Evolutionary conservation across 2,113 vertebrate genomes (phyloP), one percentile per base, ranked within the genome.

Genomic region (Sakesphorus luctuosus): DNA sequence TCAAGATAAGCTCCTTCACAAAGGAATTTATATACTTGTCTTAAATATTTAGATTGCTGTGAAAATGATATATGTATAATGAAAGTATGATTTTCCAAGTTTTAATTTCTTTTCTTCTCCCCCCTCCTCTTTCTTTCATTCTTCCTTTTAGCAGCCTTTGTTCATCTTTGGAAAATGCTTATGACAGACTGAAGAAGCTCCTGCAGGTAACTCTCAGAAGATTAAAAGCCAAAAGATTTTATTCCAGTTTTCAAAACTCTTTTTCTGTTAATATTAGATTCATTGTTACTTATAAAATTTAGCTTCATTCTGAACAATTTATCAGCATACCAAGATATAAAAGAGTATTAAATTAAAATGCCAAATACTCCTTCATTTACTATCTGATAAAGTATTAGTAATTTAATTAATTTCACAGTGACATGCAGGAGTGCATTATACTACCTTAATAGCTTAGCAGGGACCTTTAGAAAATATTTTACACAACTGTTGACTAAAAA

Each of bases 331-430:
- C 49, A 28, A 68, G 84, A 50, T 18, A 16, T 65, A 82, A 75
- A 82, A 50, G 23, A 84, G 44, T 49, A 49, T 53, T 69, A 84
- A 59, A 50, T 82, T 84, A 77, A 65, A 92, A 87, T 31, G 25
- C 24, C 33, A 86, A 84, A 74, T 62, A 58, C 6, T 47, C 24
- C 10, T 76, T 77, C 43, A 81, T 18, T 94, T 73, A 36, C 12
- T 33, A 46, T 40, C 65, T 78, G 55, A 55, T 76, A 43, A 76
- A 73, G 36, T 76, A 74, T 81, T 69, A 77, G 40, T 59, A 80
- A 44, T 40, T 3, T 56, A 86, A 86, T 72, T 91, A 84, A 72
- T 84, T 95, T 84, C 50, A 82, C 25, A 77, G 28, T 90, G 31
- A 85, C 15, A 88, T 15, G 9, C 17, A 76, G 53, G 35, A 76